Conservation (phyloP, 2,888 invertebrate species). For the Microplitis manilae region DNA sequence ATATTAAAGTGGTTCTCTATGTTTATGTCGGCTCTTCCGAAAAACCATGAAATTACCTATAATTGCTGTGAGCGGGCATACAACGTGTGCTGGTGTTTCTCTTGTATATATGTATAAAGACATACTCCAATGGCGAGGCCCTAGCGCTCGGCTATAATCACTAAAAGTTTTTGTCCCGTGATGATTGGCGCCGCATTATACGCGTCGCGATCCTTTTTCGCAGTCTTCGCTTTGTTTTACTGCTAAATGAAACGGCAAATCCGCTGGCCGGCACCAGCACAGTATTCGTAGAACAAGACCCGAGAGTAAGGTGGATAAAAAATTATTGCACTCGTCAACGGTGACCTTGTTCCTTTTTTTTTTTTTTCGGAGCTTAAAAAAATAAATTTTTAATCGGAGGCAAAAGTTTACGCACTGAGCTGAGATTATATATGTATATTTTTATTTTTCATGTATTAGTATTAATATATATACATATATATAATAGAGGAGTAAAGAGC, state of each 20-base stretch:
- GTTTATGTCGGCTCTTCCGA: constrained; percentile 65
- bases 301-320: too few relatives aligned
- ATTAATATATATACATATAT: background rate
- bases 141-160: constrained; percentile 47
- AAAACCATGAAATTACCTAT: constrained; percentile 69
- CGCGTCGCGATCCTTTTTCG: constrained; percentile 45
- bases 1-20: constrained; percentile 69
- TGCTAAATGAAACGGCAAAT: too few relatives aligned
- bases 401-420: background rate
- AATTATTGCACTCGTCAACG: too few relatives aligned
- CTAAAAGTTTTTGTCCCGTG: constrained; percentile 39
- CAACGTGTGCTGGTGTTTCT: constrained; percentile 16
- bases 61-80: constrained; percentile 56
- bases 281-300: too few relatives aligned
- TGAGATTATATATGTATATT: background rate
- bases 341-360: too few relatives aligned
- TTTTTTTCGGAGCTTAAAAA: background rate
- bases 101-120: constrained; percentile 5
- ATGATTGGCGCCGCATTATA: constrained; percentile 52
- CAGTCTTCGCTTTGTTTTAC: constrained; percentile 33
- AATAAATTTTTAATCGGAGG: background rate
- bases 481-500: constrained; percentile 50
- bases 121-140: background rate
- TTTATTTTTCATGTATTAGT: background rate
- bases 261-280: too few relatives aligned